Conservation (phyloP, 23 tunicate genomes). For the Styela plicata region DNA sequence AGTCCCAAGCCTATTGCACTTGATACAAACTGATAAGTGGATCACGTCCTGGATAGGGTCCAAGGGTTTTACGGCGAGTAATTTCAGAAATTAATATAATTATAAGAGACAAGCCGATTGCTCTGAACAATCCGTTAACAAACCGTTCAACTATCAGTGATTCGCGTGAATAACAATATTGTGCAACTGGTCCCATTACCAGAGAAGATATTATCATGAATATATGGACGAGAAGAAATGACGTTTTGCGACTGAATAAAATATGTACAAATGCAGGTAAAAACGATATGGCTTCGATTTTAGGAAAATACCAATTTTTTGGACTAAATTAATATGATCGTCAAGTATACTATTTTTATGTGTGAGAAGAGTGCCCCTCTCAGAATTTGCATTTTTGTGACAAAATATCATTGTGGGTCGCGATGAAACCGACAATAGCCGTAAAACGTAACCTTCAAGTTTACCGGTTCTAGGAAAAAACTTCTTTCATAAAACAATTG, state of each 20-base stretch:
- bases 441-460: too few relatives aligned
- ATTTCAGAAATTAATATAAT: conserved; percentile 9
- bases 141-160: conserved; percentile 19
- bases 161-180: conserved; percentile 6
- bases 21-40: not conserved
- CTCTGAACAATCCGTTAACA: conserved; percentile 8
- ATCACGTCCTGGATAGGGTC: conserved; percentile 10
- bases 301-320: too few relatives aligned
- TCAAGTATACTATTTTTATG: too few relatives aligned
- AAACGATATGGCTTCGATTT: too few relatives aligned
- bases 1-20: conserved; percentile 14
- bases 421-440: too few relatives aligned
- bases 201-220: not conserved
- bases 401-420: too few relatives aligned
- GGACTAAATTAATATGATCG: too few relatives aligned
- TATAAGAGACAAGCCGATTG: not conserved
- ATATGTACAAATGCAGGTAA: too few relatives aligned
- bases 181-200: conserved; percentile 20
- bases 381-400: too few relatives aligned
- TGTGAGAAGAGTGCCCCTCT: too few relatives aligned
- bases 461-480: too few relatives aligned
- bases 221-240: not conserved
- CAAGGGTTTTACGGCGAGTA: conserved; percentile 4
- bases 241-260: conserved; percentile 12
- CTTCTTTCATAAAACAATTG: too few relatives aligned